phyloP scores from a whole-genome alignment of 1,140 invertebrate species.

The Drosophila pallidifrons region DNA sequence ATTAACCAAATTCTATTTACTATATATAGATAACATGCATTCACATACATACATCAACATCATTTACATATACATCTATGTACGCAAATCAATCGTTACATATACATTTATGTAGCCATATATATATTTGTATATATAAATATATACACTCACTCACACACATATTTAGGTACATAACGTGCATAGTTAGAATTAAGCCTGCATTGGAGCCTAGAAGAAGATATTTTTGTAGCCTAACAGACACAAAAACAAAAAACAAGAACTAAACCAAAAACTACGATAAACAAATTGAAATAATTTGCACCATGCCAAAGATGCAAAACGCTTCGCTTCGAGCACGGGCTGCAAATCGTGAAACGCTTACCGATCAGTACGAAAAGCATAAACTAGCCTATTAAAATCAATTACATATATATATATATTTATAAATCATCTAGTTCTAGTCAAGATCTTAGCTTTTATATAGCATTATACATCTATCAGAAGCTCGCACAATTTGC shows the following conservation, averaged over 20 bases:
- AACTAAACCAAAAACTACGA: not conserved
- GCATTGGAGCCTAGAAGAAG: slow-evolving; percentile 42
- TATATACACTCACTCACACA: slow-evolving; percentile 19
- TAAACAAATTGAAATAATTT: slow-evolving; percentile 32
- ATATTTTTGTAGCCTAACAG: slow-evolving; percentile 75
- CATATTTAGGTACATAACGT: slow-evolving; percentile 20
- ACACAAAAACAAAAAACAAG: slow-evolving; percentile 9
- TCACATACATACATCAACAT: slow-evolving; percentile 17
- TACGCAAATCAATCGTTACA: not conserved
- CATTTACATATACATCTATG: slow-evolving; percentile 7
- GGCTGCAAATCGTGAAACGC: slow-evolving; percentile 68
- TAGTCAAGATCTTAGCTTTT: slow-evolving; percentile 37
- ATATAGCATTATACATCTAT: slow-evolving; percentile 23
- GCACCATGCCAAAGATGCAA: slow-evolving; percentile 73
- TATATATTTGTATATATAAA: slow-evolving; percentile 14
- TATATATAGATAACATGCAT: slow-evolving; percentile 30
- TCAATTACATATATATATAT: slow-evolving; percentile 20
- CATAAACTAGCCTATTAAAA: slow-evolving; percentile 47
- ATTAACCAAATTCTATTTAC: slow-evolving; percentile 75
- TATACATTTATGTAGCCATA: not conserved
- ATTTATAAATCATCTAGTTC: slow-evolving; percentile 38
- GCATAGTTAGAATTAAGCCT: slow-evolving; percentile 34
- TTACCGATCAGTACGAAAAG: slow-evolving; percentile 78
- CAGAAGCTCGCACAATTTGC: slow-evolving; percentile 39
- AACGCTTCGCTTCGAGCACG: slow-evolving; percentile 68